Conservation (phyloP, 2,113 vertebrate genomes). For the Sturnus vulgaris region DNA sequence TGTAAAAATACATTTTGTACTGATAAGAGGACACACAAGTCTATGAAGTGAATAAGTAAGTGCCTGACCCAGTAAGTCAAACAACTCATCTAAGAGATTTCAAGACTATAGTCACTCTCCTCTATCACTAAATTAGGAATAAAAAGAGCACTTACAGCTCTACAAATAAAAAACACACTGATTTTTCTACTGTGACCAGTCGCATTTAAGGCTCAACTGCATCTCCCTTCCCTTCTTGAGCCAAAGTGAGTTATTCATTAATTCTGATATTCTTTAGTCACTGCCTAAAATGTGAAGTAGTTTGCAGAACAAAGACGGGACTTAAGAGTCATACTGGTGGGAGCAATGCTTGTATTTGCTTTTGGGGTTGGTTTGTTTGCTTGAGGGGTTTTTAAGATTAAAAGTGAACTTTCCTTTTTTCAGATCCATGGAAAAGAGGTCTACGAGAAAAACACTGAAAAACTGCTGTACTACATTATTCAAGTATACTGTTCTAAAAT, state of each 20-base stretch:
- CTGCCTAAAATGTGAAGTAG: conserved; percentile 67
- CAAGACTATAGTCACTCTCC: background rate
- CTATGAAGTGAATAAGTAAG: background rate
- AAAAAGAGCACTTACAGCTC: background rate
- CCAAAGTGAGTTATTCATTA: conserved; percentile 77
- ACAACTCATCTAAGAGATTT: background rate
- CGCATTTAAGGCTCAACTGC: background rate
- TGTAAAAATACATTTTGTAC: conserved; percentile 5
- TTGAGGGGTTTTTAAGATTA: background rate
- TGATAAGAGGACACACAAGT: background rate
- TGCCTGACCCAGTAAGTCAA: background rate
- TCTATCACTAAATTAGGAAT: background rate
- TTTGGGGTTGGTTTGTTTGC: background rate
- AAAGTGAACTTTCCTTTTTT: conserved; percentile 40
- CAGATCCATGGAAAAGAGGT: background rate
- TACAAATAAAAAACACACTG: conserved; percentile 16
- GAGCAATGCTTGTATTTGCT: background rate
- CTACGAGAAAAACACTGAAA: background rate
- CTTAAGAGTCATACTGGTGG: conserved; percentile 40
- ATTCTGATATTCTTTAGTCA: conserved; percentile 72
- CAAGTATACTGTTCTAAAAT: background rate
- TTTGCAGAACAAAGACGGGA: conserved; percentile 69
- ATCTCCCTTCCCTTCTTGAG: conserved; percentile 7
- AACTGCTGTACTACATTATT: background rate
- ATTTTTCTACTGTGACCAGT: background rate